Evolutionary conservation across 2,888 invertebrate species (phyloP), one percentile per base, ranked within the genome.

Genomic region (Diabrotica balteata): DNA sequence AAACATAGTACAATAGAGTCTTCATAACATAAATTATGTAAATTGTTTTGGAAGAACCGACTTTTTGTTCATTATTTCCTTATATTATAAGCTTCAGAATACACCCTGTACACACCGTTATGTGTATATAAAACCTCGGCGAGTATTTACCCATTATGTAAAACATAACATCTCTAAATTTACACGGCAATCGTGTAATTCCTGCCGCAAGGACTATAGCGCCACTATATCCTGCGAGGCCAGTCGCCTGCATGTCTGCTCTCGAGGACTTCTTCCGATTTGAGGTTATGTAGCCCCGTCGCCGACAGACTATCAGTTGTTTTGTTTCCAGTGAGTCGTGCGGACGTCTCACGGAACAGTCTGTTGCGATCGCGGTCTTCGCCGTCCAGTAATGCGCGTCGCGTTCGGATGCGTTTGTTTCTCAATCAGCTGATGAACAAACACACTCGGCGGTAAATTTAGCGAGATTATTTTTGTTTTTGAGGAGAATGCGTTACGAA

Each of bases 391-490:
- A 66, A 67, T 54, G 45, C 62, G 63, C 58, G 63, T 60, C 66
- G 10, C 10, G 32, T 32, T 32, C 10, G 11, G 58, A 66, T 60
- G 66, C 52, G 65, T 66, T 32, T 54, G 60, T 61, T 52, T 47
- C 46, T 9, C 10, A 51, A 63, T 67, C 59, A 65, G 61, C 67
- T 63, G 65, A 59, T 65, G 59, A 32, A 53, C 52, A 32, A 17
- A 44, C 43, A 50, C 58, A 46, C 9, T 17, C 51, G 66, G 75
- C 71, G 76, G 75, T 77, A 77, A 72, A 72, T 78, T 79, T 77
- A 78, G 77, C 78, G 66, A 71, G 76, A 75, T 77, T 79, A 78
- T 77, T 79, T 79, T 78, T 76, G 76, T 52, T 49, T 58, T 46
- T 32, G 61, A 17, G 55, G n/a, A 17, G 53, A 55, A 54, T 45